Evolutionary conservation across 2,113 vertebrate species (phyloP), one percentile per base, ranked within the genome.

Genomic region (Dipodomys spectabilis): DNA sequence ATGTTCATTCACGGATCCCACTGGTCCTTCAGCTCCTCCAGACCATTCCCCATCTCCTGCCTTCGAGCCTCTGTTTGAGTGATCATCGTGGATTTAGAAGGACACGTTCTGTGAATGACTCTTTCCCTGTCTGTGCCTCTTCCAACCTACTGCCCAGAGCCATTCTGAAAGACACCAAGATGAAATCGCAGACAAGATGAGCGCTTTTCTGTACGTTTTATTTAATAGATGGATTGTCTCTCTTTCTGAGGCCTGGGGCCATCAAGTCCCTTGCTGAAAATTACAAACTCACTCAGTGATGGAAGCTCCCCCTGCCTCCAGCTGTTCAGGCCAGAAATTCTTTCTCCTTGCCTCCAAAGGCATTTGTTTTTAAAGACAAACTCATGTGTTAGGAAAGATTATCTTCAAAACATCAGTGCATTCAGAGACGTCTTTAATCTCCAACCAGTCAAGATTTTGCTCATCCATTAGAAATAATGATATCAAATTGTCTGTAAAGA

Each of bases 51-150:
- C 25, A 28, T 75, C 83, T 82, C 81, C 35, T 71, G 64, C 69
- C 86, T 80, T 67, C 7, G 91, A 86, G 68, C 27, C 93, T 12
- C 72, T 18, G 11, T 77, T 89, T 69, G 87, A 91, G 62, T n/a
- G 49, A 91, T 49, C 12, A 4, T 27, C n/a, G 79, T 67, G 18
- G 27, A 83, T 72, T 81, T 20, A 0, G 65, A 11, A 57, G 53
- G 53, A 57, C 53, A 57, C 4, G 4, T 57, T 57, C 53, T 57
- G 13, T 57, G 53, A 57, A 18, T 27, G 28, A 1, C 18, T 35
- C 27, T 9, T 9, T 22, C 0, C 11, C 6, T 35, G 30, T 90
- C 18, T 0, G 0, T 32, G 23, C 28, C n/a, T 92, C 80, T 79
- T 86, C 86, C 19, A 7, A n/a, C 6, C 3, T 10, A 9, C 35